Percentiles rank a stretch among this genome's conserved stretches.
These are phyloP conservation scores for Agonum fuliginosum DNA, from an alignment of 2,888 invertebrate genomes.

Conservation along the genomic window DNA sequence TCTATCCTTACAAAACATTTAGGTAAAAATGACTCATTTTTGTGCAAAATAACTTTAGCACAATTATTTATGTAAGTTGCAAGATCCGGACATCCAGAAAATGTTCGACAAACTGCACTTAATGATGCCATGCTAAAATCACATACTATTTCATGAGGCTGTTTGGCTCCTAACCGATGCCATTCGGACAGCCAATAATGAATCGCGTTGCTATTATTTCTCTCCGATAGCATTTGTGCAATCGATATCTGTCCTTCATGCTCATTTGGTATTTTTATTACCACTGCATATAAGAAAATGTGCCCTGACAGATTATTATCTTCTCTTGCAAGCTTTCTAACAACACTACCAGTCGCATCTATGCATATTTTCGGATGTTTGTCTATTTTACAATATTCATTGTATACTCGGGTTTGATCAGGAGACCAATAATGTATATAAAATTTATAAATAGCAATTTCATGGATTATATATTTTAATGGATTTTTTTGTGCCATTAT, in stretches of 20 bases:
- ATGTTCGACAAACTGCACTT: slow-evolving; percentile 27
- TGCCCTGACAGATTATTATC: not conserved
- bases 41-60: not conserved
- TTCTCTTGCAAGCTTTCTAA: not conserved
- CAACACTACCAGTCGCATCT: not conserved
- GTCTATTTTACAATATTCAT: not conserved
- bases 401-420: not conserved
- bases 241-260: slow-evolving; percentile 55
- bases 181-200: slow-evolving; percentile 60
- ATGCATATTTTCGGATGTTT: not conserved
- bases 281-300: slow-evolving; percentile 24
- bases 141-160: slow-evolving; percentile 53
- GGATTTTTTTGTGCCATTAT: too few relatives aligned
- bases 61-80: not conserved
- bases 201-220: slow-evolving; percentile 57
- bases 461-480: too few relatives aligned
- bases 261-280: slow-evolving; percentile 25
- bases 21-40: not conserved
- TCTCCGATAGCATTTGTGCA: slow-evolving; percentile 60
- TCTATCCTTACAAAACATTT: slow-evolving; percentile 45
- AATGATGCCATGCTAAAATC: slow-evolving; percentile 55
- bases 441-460: slow-evolving; percentile 33
- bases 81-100: not conserved
- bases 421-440: slow-evolving; percentile 36
- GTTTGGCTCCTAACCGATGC: slow-evolving; percentile 42